Base-by-base conservation (phyloP, 2,797 vertebrate genomes). In the Microctenopoma lineatum region DNA sequence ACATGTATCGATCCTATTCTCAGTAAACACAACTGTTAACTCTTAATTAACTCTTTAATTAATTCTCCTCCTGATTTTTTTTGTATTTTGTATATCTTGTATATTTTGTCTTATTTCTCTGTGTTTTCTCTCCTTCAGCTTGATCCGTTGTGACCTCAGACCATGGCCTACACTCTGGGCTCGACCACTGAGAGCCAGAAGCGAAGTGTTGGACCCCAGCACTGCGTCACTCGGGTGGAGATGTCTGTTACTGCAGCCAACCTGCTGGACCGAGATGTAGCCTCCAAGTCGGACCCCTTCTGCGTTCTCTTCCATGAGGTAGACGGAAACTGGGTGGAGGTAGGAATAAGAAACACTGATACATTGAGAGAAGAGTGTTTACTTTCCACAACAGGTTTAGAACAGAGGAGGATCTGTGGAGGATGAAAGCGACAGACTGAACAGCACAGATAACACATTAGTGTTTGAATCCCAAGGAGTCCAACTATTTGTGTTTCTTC, bases 241-340 rank as follows among this genome's bases (percentile, higher is more conserved):
- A 50, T 99, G 51, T 99, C 98, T 0, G 91, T 99, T 71, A 96
- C 94, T 0, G 96, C 96, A 34, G 86, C 95, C 51, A 97, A 87
- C 89, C 95, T 99, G 44, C 95, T 99, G 82, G 98, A 99, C 88
- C 92, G 97, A 26, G 98, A 99, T 5, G 96, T 99, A 63, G 96
- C 97, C 55, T 99, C 98, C 79, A 99, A 99, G 91, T 99, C 98
- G 0, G 98, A 99, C 89, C 98, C 98, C 0, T 99, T 99, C 93
- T 99, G 98, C 0, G 98, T 99, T 64, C 96, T 99, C 67, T 98
- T 99, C 85, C 91, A 95, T 55, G 97, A 99, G 79, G 94, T 95
- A 70, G 93, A 96, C 0, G 94, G 94, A 71, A 96, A 96, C 86
- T 99, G 97, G 97, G 93, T 93, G 53, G 98, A 99, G 98, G 97